Evolutionary conservation across 2,888 invertebrate genomes (phyloP), one percentile per base, ranked within the genome.

Genomic region (Acrocyrtus sp.): DNA sequence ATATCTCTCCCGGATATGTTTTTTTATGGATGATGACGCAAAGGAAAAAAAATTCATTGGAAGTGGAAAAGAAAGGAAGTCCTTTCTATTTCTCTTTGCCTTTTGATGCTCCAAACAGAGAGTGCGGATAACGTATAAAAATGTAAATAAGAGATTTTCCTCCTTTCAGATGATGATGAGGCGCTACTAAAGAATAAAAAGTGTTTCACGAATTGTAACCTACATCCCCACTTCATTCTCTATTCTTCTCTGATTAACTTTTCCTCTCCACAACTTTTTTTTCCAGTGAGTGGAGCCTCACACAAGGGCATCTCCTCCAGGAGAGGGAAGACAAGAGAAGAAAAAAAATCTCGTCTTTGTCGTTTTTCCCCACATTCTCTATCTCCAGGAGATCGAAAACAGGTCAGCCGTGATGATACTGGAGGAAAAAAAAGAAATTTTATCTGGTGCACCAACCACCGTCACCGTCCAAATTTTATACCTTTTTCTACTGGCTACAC

Each of bases 341-440:
- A 50, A 15, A n/a, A n/a, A n/a, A 15, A 50, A 22, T 19, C 21
- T 50, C 22, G 5, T 4, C 8, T 19, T 10, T 50, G n/a, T n/a
- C 62, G 19, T 62, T 48, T 41, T 41, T 51, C 29, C 15, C 22
- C 48, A 24, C 26, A 21, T 1, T 45, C n/a, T n/a, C 24, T 43
- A 27, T n/a, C 53, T 50, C 26, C 21, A 39, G 45, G 51, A 60
- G 67, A 60, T 68, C 22, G 21, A 60, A 68, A 68, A 43, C 67
- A 68, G 67, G 67, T 68, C 67, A 68, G 22, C 67, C 53, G 58
- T 57, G 45, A 62, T 54, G 45, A 53, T 27, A 53, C 39, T n/a
- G 8, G 45, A 53, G 22, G 8, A 24, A 22, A 41, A 48, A 17
- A 43, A 15, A n/a, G 29, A 24, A 51, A 51, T n/a, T n/a, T 10